These are phyloP conservation scores for Drosophila parthenogenetica DNA, from an alignment of 2,888 invertebrate genomes.

Conservation along the genomic window DNA sequence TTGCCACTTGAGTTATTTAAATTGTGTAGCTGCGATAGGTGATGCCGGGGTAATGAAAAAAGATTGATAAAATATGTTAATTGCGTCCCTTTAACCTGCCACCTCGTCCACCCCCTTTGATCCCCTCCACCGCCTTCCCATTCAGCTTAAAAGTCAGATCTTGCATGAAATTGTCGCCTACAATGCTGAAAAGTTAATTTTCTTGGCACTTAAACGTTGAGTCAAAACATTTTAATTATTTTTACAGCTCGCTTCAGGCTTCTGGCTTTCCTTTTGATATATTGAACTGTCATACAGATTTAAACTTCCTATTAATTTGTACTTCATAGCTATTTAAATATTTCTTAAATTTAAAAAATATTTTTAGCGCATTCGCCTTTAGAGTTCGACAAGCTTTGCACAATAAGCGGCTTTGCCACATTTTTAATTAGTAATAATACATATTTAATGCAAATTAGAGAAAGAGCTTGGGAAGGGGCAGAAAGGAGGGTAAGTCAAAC, in stretches of 20 bases:
- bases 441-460: constrained; percentile 18
- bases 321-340: no score
- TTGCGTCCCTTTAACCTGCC: constrained; percentile 42
- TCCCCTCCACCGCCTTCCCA: background rate
- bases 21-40: constrained; percentile 63
- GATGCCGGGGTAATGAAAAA: constrained; percentile 40
- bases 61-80: constrained; percentile 80
- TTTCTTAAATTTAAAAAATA: background rate
- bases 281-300: no score
- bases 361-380: background rate
- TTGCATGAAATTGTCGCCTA: constrained; percentile 66
- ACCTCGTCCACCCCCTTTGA: background rate
- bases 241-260: constrained; percentile 34
- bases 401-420: constrained; percentile 6
- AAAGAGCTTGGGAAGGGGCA: no score
- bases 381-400: background rate
- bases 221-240: constrained; percentile 10
- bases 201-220: constrained; percentile 37
- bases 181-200: constrained; percentile 78
- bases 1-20: constrained; percentile 79
- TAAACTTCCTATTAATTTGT: no score
- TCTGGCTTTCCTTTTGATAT: background rate
- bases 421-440: constrained; percentile 16
- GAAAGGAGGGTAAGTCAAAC: background rate
- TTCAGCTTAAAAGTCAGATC: constrained; percentile 28